Evolutionary conservation across 2,113 vertebrate genomes (phyloP).

Genomic region (Pedionomus torquatus): DNA sequence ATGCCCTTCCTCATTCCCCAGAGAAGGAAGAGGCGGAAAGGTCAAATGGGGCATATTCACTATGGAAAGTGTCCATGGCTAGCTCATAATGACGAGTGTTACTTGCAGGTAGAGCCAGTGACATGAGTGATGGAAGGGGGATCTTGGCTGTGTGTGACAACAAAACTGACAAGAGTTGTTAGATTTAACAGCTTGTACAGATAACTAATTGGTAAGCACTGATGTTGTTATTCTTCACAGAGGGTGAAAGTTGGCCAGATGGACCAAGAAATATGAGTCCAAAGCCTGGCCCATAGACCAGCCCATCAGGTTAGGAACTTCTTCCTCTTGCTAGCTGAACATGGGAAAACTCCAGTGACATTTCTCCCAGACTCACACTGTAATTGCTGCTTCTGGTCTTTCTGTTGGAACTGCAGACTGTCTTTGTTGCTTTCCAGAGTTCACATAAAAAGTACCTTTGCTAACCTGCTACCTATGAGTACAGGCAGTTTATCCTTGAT

Average conservation of each 20-base stretch:
- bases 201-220: background rate
- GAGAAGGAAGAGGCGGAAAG: background rate
- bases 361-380: background rate
- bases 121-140: background rate
- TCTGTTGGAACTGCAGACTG: background rate
- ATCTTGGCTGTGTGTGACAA: background rate
- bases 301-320: background rate
- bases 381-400: background rate
- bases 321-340: background rate
- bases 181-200: background rate
- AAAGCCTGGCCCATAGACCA: background rate
- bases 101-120: background rate
- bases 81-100: background rate
- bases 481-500: background rate
- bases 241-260: background rate
- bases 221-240: fast-evolving
- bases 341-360: background rate
- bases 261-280: background rate
- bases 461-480: background rate
- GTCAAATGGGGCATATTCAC: background rate
- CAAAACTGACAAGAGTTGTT: too few species aligned
- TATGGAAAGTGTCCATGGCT: background rate
- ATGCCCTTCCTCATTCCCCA: background rate
- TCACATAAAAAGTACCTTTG: background rate
- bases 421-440: background rate